Percentiles rank a stretch among this genome's conserved stretches.
These are phyloP conservation scores for Corythornis madagascariensis DNA, from an alignment of 2,113 vertebrate genomes.

Conservation along the genomic window DNA sequence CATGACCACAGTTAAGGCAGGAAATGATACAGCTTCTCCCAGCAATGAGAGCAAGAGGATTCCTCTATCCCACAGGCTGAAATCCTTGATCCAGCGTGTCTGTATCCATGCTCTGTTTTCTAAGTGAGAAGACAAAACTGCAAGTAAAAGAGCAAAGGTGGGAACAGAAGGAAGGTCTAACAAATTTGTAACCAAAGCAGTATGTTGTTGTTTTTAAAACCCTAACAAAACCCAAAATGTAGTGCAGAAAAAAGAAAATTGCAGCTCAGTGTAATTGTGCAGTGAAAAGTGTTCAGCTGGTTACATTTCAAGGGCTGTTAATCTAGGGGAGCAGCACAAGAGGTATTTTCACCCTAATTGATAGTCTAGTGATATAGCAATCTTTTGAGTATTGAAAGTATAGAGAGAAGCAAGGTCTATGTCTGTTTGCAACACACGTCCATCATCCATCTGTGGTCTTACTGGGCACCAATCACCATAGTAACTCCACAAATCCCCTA, in stretches of 20 bases:
- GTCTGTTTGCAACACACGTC: not conserved
- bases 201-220: not conserved
- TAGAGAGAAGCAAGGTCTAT: not conserved
- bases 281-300: not conserved
- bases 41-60: not conserved
- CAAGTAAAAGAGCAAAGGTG: not conserved
- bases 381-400: not conserved
- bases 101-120: not conserved
- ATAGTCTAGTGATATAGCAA: not conserved
- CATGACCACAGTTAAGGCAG: not conserved
- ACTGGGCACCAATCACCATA: not conserved
- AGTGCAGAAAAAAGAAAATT: not conserved
- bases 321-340: not conserved
- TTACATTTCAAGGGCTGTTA: slow-evolving; percentile 10
- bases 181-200: not conserved
- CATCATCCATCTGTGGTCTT: not conserved
- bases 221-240: not conserved
- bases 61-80: not conserved
- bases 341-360: not conserved
- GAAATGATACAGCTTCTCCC: not conserved
- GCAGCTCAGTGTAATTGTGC: not conserved
- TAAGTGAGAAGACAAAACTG: not conserved
- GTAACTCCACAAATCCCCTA: not conserved
- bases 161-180: not conserved
- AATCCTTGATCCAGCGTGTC: not conserved